phyloP scores from a whole-genome alignment of 2,797 vertebrate genomes.

The Neomorphus geoffroyi region DNA sequence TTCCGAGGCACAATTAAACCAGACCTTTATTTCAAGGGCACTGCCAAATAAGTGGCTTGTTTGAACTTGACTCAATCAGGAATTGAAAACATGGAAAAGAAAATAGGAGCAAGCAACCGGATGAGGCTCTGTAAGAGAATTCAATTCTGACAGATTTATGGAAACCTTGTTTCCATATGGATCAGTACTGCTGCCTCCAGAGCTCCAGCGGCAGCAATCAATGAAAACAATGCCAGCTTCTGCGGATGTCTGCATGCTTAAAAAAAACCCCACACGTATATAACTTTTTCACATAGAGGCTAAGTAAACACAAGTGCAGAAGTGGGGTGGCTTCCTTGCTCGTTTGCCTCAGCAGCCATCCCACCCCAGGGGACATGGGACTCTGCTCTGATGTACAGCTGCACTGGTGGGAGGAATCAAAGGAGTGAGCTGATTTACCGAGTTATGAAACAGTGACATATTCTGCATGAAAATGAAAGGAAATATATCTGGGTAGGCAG shows the following conservation, averaged over 20 bases:
- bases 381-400: conserved; percentile 29
- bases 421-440: conserved; percentile 29
- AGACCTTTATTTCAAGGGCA: conserved; percentile 32
- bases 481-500: neutral
- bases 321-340: conserved; percentile 19
- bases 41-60: conserved; percentile 47
- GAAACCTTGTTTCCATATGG: conserved; percentile 59
- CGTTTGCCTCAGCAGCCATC: neutral
- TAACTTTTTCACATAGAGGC: neutral
- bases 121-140: conserved; percentile 58
- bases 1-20: conserved; percentile 18
- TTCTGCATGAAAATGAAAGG: conserved; percentile 43
- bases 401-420: conserved; percentile 35
- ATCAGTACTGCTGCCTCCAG: conserved; percentile 31
- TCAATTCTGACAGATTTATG: conserved; percentile 59
- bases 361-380: neutral
- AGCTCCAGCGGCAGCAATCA: conserved; percentile 18
- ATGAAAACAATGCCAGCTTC: conserved; percentile 30
- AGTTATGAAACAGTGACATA: conserved; percentile 42
- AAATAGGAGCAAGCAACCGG: conserved; percentile 27
- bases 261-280: neutral
- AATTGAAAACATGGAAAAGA: conserved; percentile 37
- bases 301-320: conserved; percentile 25
- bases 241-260: conserved; percentile 19
- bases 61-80: conserved; percentile 40